phyloP scores from a whole-genome alignment of 1,140 invertebrate species.

The Gonatopus flavifemur region DNA sequence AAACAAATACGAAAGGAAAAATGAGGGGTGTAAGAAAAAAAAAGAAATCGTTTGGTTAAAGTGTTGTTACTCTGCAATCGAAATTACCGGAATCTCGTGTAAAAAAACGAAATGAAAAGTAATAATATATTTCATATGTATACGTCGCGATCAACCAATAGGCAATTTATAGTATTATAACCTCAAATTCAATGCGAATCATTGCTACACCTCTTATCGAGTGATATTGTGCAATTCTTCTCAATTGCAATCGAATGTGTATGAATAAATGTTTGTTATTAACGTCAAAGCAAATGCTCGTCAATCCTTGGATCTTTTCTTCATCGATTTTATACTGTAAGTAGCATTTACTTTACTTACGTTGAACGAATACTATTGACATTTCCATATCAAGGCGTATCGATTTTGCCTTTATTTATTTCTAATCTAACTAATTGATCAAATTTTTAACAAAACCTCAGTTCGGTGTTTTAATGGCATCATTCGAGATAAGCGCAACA shows the following conservation, averaged over 20 bases:
- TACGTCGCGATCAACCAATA: not conserved
- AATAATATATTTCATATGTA: not conserved
- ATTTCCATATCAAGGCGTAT: no score
- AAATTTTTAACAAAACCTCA: not conserved
- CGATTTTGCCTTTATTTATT: not conserved
- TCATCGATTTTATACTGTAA: conserved; percentile 20
- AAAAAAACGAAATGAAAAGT: not conserved
- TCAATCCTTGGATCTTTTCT: conserved; percentile 2
- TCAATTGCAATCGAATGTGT: conserved; percentile 17
- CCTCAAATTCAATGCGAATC: conserved; percentile 15
- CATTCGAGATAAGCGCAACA: not conserved
- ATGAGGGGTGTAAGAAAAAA: conserved; percentile 28
- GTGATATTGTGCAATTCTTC: not conserved
- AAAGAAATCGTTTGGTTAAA: conserved; percentile 17
- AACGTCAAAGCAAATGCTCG: conserved; percentile 6
- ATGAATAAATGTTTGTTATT: conserved; percentile 7
- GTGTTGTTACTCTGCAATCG: not conserved
- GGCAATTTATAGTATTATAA: conserved; percentile 13
- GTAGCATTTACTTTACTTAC: conserved; percentile 9
- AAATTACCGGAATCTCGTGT: not conserved
- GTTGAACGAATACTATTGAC: no score
- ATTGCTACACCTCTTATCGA: not conserved
- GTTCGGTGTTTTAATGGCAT: not conserved
- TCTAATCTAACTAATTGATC: not conserved
- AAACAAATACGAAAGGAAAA: conserved; percentile 2